A percentile compares a stretch with the other conserved stretches of the same genome.
phyloP scores from a whole-genome alignment of 2,797 vertebrate species.

The Pantherophis vulpinus region DNA sequence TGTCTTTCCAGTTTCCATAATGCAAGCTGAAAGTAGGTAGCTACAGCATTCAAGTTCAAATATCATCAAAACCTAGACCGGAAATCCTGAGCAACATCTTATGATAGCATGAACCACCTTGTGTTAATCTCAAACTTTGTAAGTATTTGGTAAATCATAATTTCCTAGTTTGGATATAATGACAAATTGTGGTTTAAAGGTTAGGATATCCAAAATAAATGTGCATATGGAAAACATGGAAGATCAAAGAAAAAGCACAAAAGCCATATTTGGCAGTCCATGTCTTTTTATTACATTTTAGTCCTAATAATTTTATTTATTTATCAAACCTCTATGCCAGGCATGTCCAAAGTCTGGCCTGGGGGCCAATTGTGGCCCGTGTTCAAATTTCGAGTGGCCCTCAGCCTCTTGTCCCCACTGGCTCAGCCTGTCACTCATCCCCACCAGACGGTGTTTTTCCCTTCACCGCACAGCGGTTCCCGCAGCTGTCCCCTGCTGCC shows the following conservation, averaged over 20 bases:
- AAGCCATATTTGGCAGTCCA: neutral
- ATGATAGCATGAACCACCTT: neutral
- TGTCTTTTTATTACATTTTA: neutral
- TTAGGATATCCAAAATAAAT: neutral
- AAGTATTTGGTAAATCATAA: neutral
- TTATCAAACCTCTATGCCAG: neutral
- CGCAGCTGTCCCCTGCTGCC: no score
- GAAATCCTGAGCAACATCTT: neutral
- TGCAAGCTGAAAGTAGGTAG: neutral
- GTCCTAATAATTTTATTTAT: neutral
- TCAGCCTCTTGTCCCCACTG: no score
- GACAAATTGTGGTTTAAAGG: neutral
- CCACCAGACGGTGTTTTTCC: no score
- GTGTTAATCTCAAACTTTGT: neutral
- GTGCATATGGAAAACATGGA: neutral
- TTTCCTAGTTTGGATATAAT: neutral
- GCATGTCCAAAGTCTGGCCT: no score
- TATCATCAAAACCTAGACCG: neutral
- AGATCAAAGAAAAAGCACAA: neutral
- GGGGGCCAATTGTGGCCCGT: no score
- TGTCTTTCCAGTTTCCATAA: neutral
- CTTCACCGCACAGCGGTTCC: no score
- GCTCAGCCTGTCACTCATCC: no score
- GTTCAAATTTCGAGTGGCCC: no score
- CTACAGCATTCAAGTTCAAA: neutral